Base-by-base conservation (phyloP, 2,888 invertebrate genomes). In the Acleris sparsana region DNA sequence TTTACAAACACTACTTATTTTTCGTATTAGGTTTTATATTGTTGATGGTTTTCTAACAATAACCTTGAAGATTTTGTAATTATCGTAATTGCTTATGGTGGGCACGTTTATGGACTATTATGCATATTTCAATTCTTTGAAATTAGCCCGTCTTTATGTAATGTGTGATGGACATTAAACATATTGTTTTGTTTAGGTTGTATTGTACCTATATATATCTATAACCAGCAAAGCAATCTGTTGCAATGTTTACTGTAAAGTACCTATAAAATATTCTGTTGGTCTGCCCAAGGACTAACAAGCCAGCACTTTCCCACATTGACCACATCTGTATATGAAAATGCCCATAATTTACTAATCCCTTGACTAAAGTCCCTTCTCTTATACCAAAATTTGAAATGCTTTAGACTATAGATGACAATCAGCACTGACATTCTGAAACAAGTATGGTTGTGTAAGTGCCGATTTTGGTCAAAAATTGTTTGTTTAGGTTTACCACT, bases 101-200 rank as follows among this genome's bases (percentile, higher is more conserved):
- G 56, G 49, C 17, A 33, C 18, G 46, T 25, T 43, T 11, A 49
- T 48, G n/a, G 11, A 48, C 16, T 60, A 13, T 33, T n/a, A 33
- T 43, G 22, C 16, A n/a, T 43, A 59, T 64, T 53, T 25, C 9
- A 59, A 64, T 59, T 39, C n/a, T 22, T 22, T 39, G 48, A 48
- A 64, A 53, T 58, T 63, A 52, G 18, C 13, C 17, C 22, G 53
- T 58, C 39, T 64, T 22, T 53, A 53, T 22, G n/a, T 52, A 33
- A 63, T 25, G 33, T 25, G 58, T 48, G 44, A 44, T 53, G 39
- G 22, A 20, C 48, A 59, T 59, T 59, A 48, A 63, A 53, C 39
- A 33, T 55, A 29, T 46, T 53, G 52, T 20, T 63, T 53, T 53
- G 59, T 22, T 57, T 20, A 51, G 56, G 22, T 17, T 52, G 52